phyloP scores from a whole-genome alignment of 1,140 invertebrate species.

The Penaeus japonicus region DNA sequence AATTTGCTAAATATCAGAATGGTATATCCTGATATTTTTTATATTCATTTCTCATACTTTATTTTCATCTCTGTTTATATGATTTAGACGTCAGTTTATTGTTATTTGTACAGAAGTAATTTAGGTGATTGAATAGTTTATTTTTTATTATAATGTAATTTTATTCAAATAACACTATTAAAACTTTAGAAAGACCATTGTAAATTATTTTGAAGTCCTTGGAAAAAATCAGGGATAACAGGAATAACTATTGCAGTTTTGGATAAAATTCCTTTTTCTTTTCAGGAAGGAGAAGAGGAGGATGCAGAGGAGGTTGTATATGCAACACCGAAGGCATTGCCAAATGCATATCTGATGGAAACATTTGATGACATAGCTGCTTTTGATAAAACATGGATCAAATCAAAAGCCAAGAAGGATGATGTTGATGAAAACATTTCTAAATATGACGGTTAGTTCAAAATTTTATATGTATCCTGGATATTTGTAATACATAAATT shows the following conservation, averaged over 20 bases:
- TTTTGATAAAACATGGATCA: slow-evolving; percentile 83
- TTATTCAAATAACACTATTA: no score
- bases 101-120: no score
- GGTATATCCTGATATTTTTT: no score
- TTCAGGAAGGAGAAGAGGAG: slow-evolving; percentile 18
- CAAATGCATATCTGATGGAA: slow-evolving; percentile 81
- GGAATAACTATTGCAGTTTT: background rate
- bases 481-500: background rate
- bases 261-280: background rate
- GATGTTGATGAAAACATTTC: slow-evolving; percentile 88
- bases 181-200: no score
- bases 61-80: no score
- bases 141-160: no score
- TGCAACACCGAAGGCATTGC: slow-evolving; percentile 64
- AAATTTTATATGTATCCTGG: background rate
- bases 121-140: no score
- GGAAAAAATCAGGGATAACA: background rate
- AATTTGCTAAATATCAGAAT: no score
- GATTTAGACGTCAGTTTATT: no score
- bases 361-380: slow-evolving; percentile 83
- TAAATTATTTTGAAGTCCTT: background rate
- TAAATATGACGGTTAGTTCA: slow-evolving; percentile 87
- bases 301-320: slow-evolving; percentile 62
- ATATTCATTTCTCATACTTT: no score
- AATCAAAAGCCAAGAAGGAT: slow-evolving; percentile 93